These are phyloP conservation scores for Echinometra lucunter DNA, from an alignment of 53 echinoderm and acorn worm genomes.

Conservation along the genomic window DNA sequence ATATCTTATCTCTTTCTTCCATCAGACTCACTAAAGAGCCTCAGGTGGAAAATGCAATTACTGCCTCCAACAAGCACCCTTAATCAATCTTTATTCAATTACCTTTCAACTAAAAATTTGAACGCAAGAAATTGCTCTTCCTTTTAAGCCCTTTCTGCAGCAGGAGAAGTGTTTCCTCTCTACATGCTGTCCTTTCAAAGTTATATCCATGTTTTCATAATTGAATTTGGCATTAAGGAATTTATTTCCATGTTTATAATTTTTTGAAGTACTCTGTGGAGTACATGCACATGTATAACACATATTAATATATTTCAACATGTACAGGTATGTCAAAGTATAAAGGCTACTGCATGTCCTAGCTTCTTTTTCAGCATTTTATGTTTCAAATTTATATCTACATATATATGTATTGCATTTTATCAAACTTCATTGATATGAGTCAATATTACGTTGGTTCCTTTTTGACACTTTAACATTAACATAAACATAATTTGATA, in stretches of 20 bases:
- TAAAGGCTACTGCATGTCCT: too few species aligned
- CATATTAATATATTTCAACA: too few species aligned
- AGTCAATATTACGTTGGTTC: too few species aligned
- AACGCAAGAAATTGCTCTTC: conserved; percentile 7
- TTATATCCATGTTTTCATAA: not conserved
- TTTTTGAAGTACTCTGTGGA: not conserved
- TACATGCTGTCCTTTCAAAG: not conserved
- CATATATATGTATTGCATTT: too few species aligned
- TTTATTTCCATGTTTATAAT: not conserved
- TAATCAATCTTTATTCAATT: conserved; percentile 56
- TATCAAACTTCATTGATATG: too few species aligned
- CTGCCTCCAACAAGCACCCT: not conserved
- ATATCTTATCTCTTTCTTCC: not conserved
- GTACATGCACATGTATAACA: not conserved
- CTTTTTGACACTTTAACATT: too few species aligned
- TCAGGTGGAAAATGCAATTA: conserved; percentile 56
- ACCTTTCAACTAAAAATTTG: conserved; percentile 7
- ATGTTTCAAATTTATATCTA: too few species aligned
- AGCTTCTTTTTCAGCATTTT: too few species aligned
- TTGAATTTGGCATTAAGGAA: not conserved
- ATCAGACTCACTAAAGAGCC: conserved; percentile 28
- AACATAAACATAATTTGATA: too few species aligned
- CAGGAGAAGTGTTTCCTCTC: not conserved
- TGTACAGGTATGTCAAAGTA: not conserved
- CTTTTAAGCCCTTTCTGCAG: not conserved